Base-by-base conservation (phyloP, 1,140 invertebrate genomes). In the Ericerus pela region DNA sequence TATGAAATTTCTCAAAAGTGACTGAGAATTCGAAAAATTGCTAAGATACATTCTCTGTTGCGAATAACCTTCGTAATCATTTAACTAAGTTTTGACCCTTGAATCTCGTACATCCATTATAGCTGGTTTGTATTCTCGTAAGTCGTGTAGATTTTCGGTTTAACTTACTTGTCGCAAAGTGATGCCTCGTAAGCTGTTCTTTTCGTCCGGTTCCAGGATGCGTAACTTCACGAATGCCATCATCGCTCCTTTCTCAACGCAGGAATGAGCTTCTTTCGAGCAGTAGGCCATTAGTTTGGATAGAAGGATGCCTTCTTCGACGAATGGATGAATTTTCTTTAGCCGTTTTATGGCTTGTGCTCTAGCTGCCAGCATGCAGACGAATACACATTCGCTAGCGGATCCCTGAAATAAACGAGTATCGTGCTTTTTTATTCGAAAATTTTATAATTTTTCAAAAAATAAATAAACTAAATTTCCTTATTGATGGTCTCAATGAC, bases 231-330 rank as follows among this genome's bases (percentile, higher is more conserved):
- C 94, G 66, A 98, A 95, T 61, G 84, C 86, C 62, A 99, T 98
- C 92, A 98, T 98, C 0, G 94, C 96, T 12, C 93, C 93, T 69
- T 99, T 99, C 73, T 99, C 96, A 8, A 98, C 94, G 67, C 91
- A 97, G n/a, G 93, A 97, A 70, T 99, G 96, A 24, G 95, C 89
- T 76, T 98, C 88, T 65, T 87, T 85, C 36, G 80, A 88, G 70
- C 84, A 89, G 64, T 88, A 90, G 8, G 92, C 95, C 76, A 99
- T 97, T 30, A 99, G 73, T 72, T 96, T 96, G 12, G 92, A 91
- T 22, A 99, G 75, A 37, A 99, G 72, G 24, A 88, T 78, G 1
- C 91, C 93, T 68, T 99, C 96, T 68, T 98, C 94, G 16, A 92
- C 82, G 61, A 87, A 86, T 0, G 90, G 87, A 68, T 93, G 84